A percentile compares a stretch with the other conserved stretches of the same genome.
phyloP scores from a whole-genome alignment of 2,113 vertebrate species.

The Trogon melanurus region DNA sequence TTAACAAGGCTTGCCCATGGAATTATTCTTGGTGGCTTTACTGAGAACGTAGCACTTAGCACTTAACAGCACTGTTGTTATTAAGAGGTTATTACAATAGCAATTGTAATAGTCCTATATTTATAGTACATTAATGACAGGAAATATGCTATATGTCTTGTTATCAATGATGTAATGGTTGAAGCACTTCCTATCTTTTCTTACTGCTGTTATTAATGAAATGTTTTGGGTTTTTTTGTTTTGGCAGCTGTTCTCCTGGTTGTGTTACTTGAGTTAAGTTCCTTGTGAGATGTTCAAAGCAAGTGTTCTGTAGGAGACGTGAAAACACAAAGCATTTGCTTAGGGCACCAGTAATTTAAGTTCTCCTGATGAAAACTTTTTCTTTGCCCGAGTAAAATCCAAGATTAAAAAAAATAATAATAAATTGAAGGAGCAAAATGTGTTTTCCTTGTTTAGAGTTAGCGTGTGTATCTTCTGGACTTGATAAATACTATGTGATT shows the following conservation, averaged over 20 bases:
- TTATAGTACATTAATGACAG: neutral
- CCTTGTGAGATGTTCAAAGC: neutral
- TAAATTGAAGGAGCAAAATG: neutral
- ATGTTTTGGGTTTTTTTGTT: neutral
- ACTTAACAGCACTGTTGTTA: neutral
- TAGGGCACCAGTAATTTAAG: neutral
- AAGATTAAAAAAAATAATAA: neutral
- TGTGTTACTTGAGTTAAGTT: neutral
- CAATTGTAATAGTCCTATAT: neutral
- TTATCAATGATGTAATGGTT: neutral
- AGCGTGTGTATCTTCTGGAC: neutral
- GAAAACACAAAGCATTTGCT: neutral
- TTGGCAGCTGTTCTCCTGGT: neutral
- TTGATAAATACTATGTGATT: neutral
- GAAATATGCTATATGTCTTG: neutral
- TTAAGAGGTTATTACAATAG: neutral
- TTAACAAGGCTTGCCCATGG: neutral
- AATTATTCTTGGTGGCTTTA: neutral
- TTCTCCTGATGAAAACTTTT: neutral
- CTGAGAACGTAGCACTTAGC: neutral
- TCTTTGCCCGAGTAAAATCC: neutral
- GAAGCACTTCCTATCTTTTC: neutral
- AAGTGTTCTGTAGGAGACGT: neutral
- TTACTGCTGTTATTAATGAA: neutral
- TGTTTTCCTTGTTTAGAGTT: neutral